Conservation (phyloP, 2,797 vertebrate genomes). For the Salmo trutta region DNA sequence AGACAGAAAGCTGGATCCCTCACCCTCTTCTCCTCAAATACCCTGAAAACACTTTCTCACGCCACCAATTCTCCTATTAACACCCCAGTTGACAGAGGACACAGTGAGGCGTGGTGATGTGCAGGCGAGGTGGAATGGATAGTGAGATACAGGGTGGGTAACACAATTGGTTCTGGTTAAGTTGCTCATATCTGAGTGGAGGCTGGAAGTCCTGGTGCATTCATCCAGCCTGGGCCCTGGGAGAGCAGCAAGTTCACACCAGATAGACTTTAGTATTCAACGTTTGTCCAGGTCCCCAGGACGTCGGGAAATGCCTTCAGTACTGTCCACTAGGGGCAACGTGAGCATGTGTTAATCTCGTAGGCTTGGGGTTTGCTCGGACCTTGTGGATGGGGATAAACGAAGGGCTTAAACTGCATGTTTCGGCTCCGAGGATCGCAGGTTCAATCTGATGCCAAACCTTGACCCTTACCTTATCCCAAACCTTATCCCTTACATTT, state of each 20-base stretch:
- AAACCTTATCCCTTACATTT: no score
- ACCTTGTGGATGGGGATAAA: no score
- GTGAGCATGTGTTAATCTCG: no score
- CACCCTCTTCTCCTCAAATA: neutral
- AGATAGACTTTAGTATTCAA: no score
- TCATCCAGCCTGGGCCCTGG: constrained; percentile 56
- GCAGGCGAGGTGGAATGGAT: neutral
- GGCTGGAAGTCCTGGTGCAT: constrained; percentile 59
- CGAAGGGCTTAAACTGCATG: no score
- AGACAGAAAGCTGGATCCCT: neutral
- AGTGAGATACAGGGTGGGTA: neutral
- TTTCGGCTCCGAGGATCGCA: no score
- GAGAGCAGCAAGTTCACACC: constrained; percentile 19
- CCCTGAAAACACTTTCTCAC: neutral
- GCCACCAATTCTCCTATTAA: neutral
- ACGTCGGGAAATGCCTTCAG: no score
- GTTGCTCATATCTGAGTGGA: constrained; percentile 64
- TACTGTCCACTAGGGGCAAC: no score
- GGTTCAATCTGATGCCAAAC: no score
- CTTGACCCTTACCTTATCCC: no score
- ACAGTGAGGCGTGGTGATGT: neutral
- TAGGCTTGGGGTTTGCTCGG: no score
- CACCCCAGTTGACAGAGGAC: neutral
- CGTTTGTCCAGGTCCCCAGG: no score
- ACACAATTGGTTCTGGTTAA: constrained; percentile 43